Evolutionary conservation across 2,113 vertebrate genomes (phyloP), one percentile per base, ranked within the genome.

Genomic region (Brienomyrus longianalis): DNA sequence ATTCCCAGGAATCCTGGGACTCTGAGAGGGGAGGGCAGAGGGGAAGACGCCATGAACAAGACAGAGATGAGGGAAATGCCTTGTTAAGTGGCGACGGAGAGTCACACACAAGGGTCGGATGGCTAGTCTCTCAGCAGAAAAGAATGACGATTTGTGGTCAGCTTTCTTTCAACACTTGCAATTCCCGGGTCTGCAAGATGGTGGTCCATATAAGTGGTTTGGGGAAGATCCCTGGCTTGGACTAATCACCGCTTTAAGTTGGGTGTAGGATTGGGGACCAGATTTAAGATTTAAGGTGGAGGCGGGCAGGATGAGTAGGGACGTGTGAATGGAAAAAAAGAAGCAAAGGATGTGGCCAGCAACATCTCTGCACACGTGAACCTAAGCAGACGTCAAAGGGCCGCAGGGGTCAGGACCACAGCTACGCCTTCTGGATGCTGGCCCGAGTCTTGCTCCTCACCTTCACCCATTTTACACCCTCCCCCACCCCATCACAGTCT

Each of bases 121-220:
- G 85, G 88, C 89, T 88, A 90, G 90, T 86, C 51, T 31, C 62
- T 52, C 43, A 52, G 19, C 74, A 87, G 88, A 89, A 88, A 92
- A 87, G 54, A 90, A 92, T 47, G 77, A 87, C 90, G 90, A 91
- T 83, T 89, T 90, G 89, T 80, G 90, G 90, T 91, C 35, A 2
- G 62, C 19, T 80, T 86, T 56, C 83, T 48, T 88, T 47, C 35
- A n/a, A 48, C 50, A 83, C 31, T 80, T 35, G 45, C 48, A 31
- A 86, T 50, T 51, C 47, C 21, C 1, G 21, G 23, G 48, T 48
- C 83, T n/a, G 83, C 45, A 48, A 48, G n/a, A 86, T 50, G 74
- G 83, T 27, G 11, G 45, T 19, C 83, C 23, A 50, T 86, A 13
- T n/a, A 27, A 27, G 83, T 3, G 23, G 43, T 17, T 31, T 31